Base-by-base conservation (phyloP, 1,140 invertebrate genomes). In the Babylonia areolata region DNA sequence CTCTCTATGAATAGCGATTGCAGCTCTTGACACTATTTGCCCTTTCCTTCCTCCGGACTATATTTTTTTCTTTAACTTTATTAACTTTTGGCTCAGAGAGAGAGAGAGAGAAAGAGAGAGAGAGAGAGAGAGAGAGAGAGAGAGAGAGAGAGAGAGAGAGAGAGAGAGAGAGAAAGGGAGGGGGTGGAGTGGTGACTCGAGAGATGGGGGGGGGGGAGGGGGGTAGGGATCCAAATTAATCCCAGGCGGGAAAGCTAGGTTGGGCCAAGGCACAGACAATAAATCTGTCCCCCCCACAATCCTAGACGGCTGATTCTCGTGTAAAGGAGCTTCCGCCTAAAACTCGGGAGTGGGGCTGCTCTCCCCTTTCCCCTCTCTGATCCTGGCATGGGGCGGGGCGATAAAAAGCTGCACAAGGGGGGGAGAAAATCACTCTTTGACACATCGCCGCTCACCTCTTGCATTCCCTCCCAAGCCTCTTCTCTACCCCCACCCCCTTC, bases 231-330 rank as follows among this genome's bases (percentile, higher is more conserved):
- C n/a, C 58, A 69, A n/a, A 69, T 69, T 69, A 69, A 69, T 69
- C 58, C 58, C 20, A 69, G 28, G 58, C 9, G 46, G 46, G 9
- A 69, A 69, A 69, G 58, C 2, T 28, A 23, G 23, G 23, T 1
- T n/a, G 23, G 58, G 58, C 12, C 58, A 15, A 28, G 6, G 58
- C 58, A 69, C 58, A 69, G 58, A 69, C 58, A 69, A 69, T 69
- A 69, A 69, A 69, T 69, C 58, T 69, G 58, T 69, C 58, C 58
- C 58, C 17, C n/a, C 58, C 58, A 69, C n/a, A 69, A 69, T 69
- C 58, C 58, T n/a, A 69, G 23, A 23, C 58, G 58, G 58, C 58
- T 69, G 58, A 31, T 69, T 69, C 58, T 5, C 23, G 58, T 17
- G 46, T 51, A 23, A 69, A 69, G 58, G 58, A 69, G 58, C 58